Evolutionary conservation across 2,797 vertebrate species (phyloP).

Genomic region (Delichon dasypus): DNA sequence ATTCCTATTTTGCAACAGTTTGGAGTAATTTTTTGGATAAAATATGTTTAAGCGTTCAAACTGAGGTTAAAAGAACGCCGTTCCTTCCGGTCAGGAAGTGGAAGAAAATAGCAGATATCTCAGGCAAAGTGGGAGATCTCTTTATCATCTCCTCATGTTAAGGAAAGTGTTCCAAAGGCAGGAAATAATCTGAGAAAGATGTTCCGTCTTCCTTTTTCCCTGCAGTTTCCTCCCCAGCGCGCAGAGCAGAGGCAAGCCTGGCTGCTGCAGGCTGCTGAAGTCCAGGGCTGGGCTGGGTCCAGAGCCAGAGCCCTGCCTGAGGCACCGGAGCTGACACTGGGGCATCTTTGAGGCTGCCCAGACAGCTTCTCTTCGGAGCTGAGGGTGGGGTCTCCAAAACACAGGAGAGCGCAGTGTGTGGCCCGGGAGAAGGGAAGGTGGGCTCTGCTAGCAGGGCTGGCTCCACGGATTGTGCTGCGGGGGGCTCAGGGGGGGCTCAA

Average conservation of each 20-base stretch:
- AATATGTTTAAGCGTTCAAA: background rate
- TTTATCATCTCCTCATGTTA: background rate
- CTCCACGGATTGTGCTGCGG: background rate
- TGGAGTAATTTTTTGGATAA: background rate
- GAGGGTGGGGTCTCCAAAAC: background rate
- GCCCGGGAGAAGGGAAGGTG: background rate
- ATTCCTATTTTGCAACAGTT: background rate
- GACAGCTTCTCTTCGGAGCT: background rate
- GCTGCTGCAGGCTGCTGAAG: background rate
- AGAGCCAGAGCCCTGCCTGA: background rate
- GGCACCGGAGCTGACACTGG: background rate
- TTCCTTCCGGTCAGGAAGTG: background rate
- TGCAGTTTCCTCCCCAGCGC: accelerated
- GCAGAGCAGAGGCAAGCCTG: background rate
- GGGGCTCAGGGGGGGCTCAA: background rate
- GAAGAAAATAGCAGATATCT: background rate
- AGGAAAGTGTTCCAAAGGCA: background rate
- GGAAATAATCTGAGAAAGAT: background rate
- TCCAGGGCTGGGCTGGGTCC: background rate
- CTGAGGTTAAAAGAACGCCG: background rate
- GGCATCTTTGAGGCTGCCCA: background rate
- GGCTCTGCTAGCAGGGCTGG: accelerated
- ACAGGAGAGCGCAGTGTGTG: background rate
- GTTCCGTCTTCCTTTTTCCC: background rate
- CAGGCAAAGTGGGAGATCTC: background rate